These are phyloP conservation scores for Collichthys lucidus DNA, from an alignment of 2,113 vertebrate species.

Conservation along the genomic window DNA sequence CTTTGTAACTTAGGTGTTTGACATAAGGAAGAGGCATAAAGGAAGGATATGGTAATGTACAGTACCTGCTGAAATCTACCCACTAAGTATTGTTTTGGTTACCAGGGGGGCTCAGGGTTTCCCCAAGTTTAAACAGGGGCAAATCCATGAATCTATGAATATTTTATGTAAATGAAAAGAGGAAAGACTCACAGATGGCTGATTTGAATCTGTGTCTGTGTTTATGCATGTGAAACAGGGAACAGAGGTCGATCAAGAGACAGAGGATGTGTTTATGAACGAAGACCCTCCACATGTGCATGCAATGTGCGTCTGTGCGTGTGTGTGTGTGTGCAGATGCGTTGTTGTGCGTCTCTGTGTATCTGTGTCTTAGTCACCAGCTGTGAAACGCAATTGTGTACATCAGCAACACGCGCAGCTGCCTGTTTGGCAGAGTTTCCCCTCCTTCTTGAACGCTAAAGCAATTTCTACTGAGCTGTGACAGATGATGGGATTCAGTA, in stretches of 20 bases:
- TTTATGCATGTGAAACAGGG: slow-evolving; percentile 6
- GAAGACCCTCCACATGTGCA: slow-evolving; percentile 61
- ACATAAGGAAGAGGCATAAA: background rate
- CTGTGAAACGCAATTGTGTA: slow-evolving; percentile 69
- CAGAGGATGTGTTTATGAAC: slow-evolving; percentile 30
- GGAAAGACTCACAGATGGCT: slow-evolving; percentile 77
- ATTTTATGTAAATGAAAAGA: slow-evolving; percentile 78
- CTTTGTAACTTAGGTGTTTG: no score
- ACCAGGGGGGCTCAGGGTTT: slow-evolving; percentile 67
- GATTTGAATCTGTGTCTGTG: slow-evolving; percentile 57
- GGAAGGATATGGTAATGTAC: slow-evolving; percentile 21
- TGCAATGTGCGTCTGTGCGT: slow-evolving; percentile 11
- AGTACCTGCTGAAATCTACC: slow-evolving; percentile 48
- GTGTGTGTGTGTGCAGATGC: slow-evolving; percentile 11
- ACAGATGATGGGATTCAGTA: slow-evolving; percentile 78
- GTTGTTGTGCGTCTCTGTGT: slow-evolving; percentile 45
- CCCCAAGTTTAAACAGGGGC: slow-evolving; percentile 68
- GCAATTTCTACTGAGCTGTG: slow-evolving; percentile 73
- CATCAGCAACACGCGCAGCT: slow-evolving; percentile 69
- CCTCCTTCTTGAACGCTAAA: slow-evolving; percentile 67
- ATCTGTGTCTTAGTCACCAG: slow-evolving; percentile 67
- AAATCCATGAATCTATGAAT: slow-evolving; percentile 76
- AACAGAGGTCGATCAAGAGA: slow-evolving; percentile 56
- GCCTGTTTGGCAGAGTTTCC: slow-evolving; percentile 74
- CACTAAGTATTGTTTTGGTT: slow-evolving; percentile 64